Percentiles rank a stretch among this genome's conserved stretches.
phyloP scores from a whole-genome alignment of 2,113 vertebrate genomes.

The Raja brachyura region DNA sequence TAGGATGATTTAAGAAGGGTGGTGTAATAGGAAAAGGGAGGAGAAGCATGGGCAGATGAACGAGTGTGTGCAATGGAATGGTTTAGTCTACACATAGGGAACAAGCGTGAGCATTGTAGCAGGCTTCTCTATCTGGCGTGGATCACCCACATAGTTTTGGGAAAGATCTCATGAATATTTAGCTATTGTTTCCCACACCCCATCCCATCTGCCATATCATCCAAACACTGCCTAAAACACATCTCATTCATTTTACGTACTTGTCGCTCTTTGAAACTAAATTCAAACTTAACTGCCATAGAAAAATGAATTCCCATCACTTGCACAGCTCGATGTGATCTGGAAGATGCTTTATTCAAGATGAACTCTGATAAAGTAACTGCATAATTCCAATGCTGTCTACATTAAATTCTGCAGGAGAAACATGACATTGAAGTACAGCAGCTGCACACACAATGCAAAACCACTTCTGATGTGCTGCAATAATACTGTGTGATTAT shows the following conservation, averaged over 20 bases:
- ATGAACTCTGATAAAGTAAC: background rate
- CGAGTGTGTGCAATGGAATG: background rate
- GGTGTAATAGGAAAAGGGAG: background rate
- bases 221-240: too few relatives aligned
- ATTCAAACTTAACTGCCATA: background rate
- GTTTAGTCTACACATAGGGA: background rate
- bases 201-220: too few relatives aligned
- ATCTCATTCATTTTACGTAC: background rate
- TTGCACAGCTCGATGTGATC: background rate
- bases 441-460: background rate
- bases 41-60: background rate
- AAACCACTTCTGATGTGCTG: background rate
- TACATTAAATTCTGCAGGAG: background rate
- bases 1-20: background rate
- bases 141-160: too few relatives aligned
- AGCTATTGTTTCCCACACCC: background rate
- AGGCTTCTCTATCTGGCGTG: background rate
- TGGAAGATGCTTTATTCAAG: background rate
- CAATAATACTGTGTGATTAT: background rate
- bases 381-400: background rate
- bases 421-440: background rate
- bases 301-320: background rate
- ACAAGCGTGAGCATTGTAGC: background rate
- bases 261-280: background rate
- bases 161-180: background rate